Evolutionary conservation across 2,113 vertebrate species (phyloP), one percentile per base, ranked within the genome.

Genomic region (Kryptolebias marmoratus): DNA sequence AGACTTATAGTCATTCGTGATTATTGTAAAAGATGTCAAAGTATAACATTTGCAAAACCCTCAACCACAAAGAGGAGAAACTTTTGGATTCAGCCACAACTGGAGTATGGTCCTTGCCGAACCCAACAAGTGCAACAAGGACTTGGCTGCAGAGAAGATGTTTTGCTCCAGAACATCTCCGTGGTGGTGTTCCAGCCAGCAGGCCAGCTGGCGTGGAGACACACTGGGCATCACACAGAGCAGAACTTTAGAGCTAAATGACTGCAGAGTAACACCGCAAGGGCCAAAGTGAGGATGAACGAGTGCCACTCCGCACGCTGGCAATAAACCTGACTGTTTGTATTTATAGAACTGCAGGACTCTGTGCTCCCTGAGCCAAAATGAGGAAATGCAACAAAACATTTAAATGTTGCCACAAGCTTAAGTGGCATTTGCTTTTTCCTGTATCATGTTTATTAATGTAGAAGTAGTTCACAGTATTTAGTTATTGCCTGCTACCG

Each of bases 181-280:
- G 71, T 48, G 73, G 83, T 80, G 71, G 58, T 9, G n/a, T 45
- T 31, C 9, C 52, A 71, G 66, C 44, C 71, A 84, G 68, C 76
- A 82, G 63, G 63, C 36, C 77, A 87, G 68, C 81, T 87, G 89
- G 89, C 82, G 79, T 55, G 7, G 31, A 80, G 28, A 79, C 76
- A 79, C 78, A 60, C 85, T 52, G 71, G 88, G 79, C 87, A 75
- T 72, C 77, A 80, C 66, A 65, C 70, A 52, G 68, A 64, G 68
- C 82, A 69, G 64, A 75, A 84, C 79, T 82, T 45, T 56, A 58
- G 78, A 77, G 64, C 81, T 71, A 72, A 72, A 77, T 73, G 80
- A 82, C 71, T 59, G 52, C 64, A 49, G 11, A 3, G 27, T 70
- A 67, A 71, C 42, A 53, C 72, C 45, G 74, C 68, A 71, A 80